Conservation (phyloP, 2,888 invertebrate genomes). For the Cantharis lateralis region DNA sequence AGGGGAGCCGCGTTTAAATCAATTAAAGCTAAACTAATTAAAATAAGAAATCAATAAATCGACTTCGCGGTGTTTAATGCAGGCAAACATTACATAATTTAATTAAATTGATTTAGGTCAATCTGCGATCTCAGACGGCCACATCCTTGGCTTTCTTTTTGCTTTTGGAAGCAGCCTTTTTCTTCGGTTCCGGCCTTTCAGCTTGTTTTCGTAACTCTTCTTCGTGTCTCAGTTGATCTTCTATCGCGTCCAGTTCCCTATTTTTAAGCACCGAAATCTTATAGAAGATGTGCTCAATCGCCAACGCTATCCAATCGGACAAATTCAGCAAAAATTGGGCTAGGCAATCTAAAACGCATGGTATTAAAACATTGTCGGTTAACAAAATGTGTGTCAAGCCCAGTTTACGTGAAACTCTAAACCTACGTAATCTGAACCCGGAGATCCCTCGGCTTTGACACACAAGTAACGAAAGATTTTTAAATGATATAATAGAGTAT, state of each 20-base stretch:
- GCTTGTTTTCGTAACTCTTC: not conserved
- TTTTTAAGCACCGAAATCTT: constrained; percentile 49
- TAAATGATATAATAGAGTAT: not conserved
- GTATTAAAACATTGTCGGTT: no score
- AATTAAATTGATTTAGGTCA: not conserved
- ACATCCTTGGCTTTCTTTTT: not conserved
- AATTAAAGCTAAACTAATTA: constrained; percentile 13
- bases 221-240: constrained; percentile 26
- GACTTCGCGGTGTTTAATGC: not conserved
- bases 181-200: constrained; percentile 1
- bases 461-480: no score
- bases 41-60: constrained; percentile 11
- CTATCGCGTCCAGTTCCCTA: constrained; percentile 42
- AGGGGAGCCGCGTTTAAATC: not conserved
- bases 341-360: constrained; percentile 30
- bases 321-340: constrained; percentile 46
- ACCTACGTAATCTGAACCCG: no score
- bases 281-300: constrained; percentile 50
- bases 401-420: no score
- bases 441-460: not conserved
- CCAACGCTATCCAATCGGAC: constrained; percentile 52
- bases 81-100: not conserved
- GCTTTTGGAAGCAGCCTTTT: constrained; percentile 25
- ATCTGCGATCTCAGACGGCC: not conserved
- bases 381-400: no score